phyloP scores from a whole-genome alignment of 2,888 invertebrate species.

The Thereva unica region DNA sequence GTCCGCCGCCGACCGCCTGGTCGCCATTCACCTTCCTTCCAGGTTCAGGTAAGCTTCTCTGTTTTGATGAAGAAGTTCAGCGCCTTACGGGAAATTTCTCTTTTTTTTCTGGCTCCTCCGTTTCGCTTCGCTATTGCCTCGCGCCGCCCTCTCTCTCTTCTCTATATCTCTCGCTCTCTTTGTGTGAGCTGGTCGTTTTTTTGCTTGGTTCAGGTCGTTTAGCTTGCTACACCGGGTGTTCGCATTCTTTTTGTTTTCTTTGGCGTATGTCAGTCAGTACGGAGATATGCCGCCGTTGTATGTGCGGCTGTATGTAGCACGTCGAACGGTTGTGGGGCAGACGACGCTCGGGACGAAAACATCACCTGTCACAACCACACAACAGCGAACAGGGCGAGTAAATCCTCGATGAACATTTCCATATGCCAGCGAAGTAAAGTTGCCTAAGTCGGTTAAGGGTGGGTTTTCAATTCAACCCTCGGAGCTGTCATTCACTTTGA shows the following conservation, averaged over 20 bases:
- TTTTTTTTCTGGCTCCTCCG: conserved; percentile 14
- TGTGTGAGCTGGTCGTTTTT: not conserved
- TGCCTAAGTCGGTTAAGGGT: conserved; percentile 11
- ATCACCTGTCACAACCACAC: conserved; percentile 29
- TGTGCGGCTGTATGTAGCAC: not conserved
- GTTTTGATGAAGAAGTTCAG: conserved; percentile 10
- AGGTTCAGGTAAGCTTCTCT: not conserved
- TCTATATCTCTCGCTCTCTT: conserved; percentile 1
- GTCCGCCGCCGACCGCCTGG: conserved; percentile 5
- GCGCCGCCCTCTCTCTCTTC: not conserved
- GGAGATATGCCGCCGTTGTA: not conserved
- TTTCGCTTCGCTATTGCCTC: conserved; percentile 1
- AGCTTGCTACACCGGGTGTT: conserved; percentile 27
- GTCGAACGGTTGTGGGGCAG: conserved; percentile 1
- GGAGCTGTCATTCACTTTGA: conserved; percentile 18
- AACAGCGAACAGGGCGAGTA: conserved; percentile 21
- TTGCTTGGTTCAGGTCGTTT: conserved; percentile 6
- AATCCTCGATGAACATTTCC: conserved; percentile 22
- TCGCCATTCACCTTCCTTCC: not conserved
- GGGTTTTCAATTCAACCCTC: conserved; percentile 3
- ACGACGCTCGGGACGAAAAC: conserved; percentile 18
- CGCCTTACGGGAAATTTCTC: conserved; percentile 21
- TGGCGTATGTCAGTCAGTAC: not conserved
- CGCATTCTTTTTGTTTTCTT: conserved; percentile 20
- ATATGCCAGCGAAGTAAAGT: conserved; percentile 17